phyloP scores from a whole-genome alignment of 1,140 invertebrate genomes.

The Drosophila serrata region DNA sequence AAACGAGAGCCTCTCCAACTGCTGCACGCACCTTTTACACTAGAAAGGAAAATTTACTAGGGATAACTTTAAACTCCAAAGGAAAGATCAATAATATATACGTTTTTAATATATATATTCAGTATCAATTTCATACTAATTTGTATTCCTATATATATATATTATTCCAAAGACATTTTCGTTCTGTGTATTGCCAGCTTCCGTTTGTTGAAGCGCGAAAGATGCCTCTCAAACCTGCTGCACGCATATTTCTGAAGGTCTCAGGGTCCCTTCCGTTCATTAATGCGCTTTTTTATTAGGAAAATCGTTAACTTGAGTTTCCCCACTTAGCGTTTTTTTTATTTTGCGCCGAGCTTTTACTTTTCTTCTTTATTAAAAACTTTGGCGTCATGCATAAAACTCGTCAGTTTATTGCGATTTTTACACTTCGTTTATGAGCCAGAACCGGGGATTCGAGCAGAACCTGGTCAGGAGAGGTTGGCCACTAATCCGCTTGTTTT shows the following conservation, averaged over 20 bases:
- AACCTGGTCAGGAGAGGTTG: constrained; percentile 27
- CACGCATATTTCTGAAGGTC: constrained; percentile 49
- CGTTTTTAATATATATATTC: background rate
- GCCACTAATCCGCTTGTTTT: constrained; percentile 78
- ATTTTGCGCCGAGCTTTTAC: constrained; percentile 47
- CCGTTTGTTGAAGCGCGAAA: constrained; percentile 6
- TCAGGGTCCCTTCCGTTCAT: constrained; percentile 54
- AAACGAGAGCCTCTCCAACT: constrained; percentile 28
- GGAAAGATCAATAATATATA: background rate
- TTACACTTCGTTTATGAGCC: constrained; percentile 58
- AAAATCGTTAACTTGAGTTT: constrained; percentile 69
- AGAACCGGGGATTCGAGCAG: constrained; percentile 13
- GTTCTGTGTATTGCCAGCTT: constrained; percentile 16
- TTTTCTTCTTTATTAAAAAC: constrained; percentile 67
- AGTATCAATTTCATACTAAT: background rate
- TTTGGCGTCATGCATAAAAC: constrained; percentile 70
- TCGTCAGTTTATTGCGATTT: constrained; percentile 67
- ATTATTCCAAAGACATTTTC: no score
- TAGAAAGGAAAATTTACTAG: background rate
- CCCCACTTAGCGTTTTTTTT: constrained; percentile 57
- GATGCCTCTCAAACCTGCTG: constrained; percentile 30
- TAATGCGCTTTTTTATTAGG: constrained; percentile 78
- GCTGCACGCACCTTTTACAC: constrained; percentile 35
- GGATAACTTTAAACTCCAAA: background rate
- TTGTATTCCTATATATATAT: no score